Conservation (phyloP, 2,888 invertebrate genomes). For the Mactromeris polynyma region DNA sequence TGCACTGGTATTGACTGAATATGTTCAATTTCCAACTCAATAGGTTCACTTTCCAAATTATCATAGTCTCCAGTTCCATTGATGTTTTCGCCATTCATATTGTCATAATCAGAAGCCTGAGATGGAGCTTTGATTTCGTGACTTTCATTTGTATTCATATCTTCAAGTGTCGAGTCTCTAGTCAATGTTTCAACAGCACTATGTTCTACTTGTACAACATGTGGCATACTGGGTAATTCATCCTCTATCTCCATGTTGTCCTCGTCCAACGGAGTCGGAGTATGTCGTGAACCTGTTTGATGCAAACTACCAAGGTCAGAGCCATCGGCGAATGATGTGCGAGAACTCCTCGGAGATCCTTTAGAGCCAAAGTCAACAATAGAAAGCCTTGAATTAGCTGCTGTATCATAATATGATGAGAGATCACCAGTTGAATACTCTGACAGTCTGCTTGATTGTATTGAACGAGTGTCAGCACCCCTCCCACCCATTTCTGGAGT, state of each 20-base stretch:
- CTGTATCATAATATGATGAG: slow-evolving; percentile 84
- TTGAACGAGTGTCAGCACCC: slow-evolving; percentile 74
- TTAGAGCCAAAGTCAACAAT: slow-evolving; percentile 80
- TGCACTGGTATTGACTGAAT: slow-evolving; percentile 55
- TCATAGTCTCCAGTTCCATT: slow-evolving; percentile 59
- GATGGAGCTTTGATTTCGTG: slow-evolving; percentile 75
- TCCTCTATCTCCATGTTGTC: slow-evolving; percentile 63
- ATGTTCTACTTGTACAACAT: slow-evolving; percentile 31
- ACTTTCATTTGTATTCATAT: slow-evolving; percentile 64
- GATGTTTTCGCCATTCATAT: slow-evolving; percentile 68
- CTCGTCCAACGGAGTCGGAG: slow-evolving; percentile 64
- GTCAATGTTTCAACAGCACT: slow-evolving; percentile 55
- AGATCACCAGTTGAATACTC: slow-evolving; percentile 81
- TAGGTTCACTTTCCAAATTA: slow-evolving; percentile 49
- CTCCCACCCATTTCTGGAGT: slow-evolving; percentile 74
- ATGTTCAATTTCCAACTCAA: slow-evolving; percentile 66
- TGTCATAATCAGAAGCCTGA: slow-evolving; percentile 82
- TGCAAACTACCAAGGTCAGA: slow-evolving; percentile 81
- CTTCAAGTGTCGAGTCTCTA: slow-evolving; percentile 75
- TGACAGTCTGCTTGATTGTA: slow-evolving; percentile 79
- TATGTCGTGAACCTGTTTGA: slow-evolving; percentile 58
- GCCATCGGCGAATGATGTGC: slow-evolving; percentile 84
- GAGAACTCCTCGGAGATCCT: slow-evolving; percentile 82
- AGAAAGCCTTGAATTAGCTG: slow-evolving; percentile 81
- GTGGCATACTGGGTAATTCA: slow-evolving; percentile 55